phyloP scores from a whole-genome alignment of 1,140 invertebrate genomes.

The Apolygus lucorum region DNA sequence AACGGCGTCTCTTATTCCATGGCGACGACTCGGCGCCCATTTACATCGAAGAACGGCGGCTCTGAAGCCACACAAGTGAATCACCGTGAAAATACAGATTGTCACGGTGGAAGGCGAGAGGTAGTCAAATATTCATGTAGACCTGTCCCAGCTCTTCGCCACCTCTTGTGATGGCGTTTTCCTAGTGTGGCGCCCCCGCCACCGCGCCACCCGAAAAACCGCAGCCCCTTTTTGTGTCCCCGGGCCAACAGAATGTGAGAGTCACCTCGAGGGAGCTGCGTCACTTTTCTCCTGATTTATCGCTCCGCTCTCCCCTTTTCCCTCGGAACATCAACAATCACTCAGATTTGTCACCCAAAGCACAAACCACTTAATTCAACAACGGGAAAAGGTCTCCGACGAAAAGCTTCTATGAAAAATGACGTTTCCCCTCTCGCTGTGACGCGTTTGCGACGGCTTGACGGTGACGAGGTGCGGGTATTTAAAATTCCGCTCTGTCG shows the following conservation, averaged over 20 bases:
- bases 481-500: too few species aligned
- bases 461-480: too few species aligned
- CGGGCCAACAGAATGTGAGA: not conserved
- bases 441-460: too few species aligned
- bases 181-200: not conserved
- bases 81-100: not conserved
- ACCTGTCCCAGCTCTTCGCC: too few species aligned
- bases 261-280: not conserved
- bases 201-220: not conserved
- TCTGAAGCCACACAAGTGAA: not conserved
- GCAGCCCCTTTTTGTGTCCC: not conserved
- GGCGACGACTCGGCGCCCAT: too few species aligned
- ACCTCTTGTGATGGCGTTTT: not conserved
- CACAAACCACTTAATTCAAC: slow-evolving; percentile 1
- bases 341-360: not conserved
- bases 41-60: not conserved
- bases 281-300: not conserved
- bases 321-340: not conserved
- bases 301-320: too few species aligned
- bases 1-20: too few species aligned
- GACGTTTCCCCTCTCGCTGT: not conserved
- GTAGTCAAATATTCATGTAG: slow-evolving; percentile 1
- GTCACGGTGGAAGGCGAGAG: not conserved
- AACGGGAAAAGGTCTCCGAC: not conserved
- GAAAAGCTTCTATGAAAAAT: not conserved